phyloP scores from a whole-genome alignment of 2,888 invertebrate genomes.

The Lasioglossum leucozonium region DNA sequence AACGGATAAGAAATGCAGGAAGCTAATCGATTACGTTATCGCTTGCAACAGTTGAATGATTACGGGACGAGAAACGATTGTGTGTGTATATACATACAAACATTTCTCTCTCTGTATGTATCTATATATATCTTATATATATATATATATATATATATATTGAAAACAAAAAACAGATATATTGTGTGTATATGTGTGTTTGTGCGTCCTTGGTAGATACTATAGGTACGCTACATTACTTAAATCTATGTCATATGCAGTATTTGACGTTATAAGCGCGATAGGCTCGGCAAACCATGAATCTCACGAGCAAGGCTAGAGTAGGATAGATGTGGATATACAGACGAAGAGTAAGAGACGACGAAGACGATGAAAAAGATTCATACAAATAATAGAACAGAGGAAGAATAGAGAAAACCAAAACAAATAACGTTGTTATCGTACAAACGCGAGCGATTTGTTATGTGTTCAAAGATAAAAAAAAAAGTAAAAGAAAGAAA shows the following conservation, averaged over 20 bases:
- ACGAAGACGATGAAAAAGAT: conserved; percentile 49
- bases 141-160: neutral
- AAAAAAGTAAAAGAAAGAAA: conserved; percentile 27
- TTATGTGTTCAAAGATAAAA: conserved; percentile 82
- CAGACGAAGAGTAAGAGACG: conserved; percentile 57
- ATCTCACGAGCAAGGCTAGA: conserved; percentile 84
- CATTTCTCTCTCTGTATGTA: neutral
- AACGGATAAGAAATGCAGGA: neutral
- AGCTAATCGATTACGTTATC: conserved; percentile 32
- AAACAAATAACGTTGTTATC: conserved; percentile 77
- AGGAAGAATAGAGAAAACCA: conserved; percentile 63
- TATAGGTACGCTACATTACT: conserved; percentile 71
- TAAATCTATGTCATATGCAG: conserved; percentile 75
- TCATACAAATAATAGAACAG: conserved; percentile 66
- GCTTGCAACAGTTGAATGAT: conserved; percentile 57
- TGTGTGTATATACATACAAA: conserved; percentile 28
- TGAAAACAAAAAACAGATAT: neutral
- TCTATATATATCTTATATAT: neutral
- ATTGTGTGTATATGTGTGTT: neutral
- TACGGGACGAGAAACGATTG: conserved; percentile 46
- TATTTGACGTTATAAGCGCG: conserved; percentile 75
- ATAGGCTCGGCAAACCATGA: conserved; percentile 82
- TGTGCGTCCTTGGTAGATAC: conserved; percentile 57
- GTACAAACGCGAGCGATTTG: conserved; percentile 83
- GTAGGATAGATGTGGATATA: conserved; percentile 79